A percentile compares a stretch with the other conserved stretches of the same genome.
Evolutionary conservation across 2,113 vertebrate genomes (phyloP).

Genomic region (Pseudois nayaur): DNA sequence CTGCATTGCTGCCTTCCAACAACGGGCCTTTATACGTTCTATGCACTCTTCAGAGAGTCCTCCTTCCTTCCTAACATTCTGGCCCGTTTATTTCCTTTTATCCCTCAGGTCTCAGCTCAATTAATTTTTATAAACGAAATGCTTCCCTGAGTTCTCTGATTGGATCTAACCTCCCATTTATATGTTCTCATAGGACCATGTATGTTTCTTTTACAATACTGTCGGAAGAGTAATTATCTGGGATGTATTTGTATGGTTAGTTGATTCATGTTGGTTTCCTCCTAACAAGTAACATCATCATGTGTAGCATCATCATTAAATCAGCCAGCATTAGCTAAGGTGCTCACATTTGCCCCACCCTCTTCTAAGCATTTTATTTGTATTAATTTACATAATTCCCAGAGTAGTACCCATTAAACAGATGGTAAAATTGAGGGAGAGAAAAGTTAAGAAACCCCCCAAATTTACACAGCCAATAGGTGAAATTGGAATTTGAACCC

Average conservation of each 20-base stretch:
- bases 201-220: not conserved
- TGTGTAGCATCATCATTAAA: not conserved
- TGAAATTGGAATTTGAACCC: not conserved
- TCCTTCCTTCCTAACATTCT: not conserved
- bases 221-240: not conserved
- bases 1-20: accelerated
- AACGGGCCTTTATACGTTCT: not conserved
- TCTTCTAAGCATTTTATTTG: not conserved
- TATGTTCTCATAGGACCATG: not conserved
- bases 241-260: not conserved
- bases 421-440: not conserved
- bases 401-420: not conserved
- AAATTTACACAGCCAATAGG: not conserved
- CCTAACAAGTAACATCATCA: not conserved
- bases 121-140: not conserved
- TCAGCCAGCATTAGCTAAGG: not conserved
- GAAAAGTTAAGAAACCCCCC: not conserved
- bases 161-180: not conserved
- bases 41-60: not conserved
- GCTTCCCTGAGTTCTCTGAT: not conserved
- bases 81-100: not conserved
- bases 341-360: not conserved
- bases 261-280: not conserved
- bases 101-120: not conserved
- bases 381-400: not conserved